phyloP scores from a whole-genome alignment of 2,888 invertebrate species.

The Drosophila koepferae region DNA sequence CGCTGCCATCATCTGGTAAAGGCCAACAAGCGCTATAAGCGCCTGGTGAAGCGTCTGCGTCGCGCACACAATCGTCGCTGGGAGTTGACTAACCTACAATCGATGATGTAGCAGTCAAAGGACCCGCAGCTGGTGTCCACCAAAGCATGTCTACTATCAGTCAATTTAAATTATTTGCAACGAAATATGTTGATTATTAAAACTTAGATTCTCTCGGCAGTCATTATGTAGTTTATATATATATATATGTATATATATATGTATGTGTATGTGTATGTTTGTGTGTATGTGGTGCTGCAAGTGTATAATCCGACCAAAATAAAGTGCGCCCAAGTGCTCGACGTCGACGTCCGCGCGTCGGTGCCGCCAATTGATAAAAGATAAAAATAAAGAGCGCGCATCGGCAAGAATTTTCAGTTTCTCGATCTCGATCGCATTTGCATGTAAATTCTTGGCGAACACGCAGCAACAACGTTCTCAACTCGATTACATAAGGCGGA shows the following conservation, averaged over 20 bases:
- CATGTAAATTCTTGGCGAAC: constrained; percentile 71
- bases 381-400: constrained; percentile 76
- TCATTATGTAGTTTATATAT: not conserved
- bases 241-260: not conserved
- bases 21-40: not conserved
- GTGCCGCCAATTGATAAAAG: constrained; percentile 77
- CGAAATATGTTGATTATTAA: not conserved
- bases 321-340: constrained; percentile 52
- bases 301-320: constrained; percentile 57
- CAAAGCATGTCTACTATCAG: not conserved
- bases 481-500: constrained; percentile 77
- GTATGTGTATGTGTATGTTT: not conserved
- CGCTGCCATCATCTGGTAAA: not conserved
- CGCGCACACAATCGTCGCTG: not conserved
- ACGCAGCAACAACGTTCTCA: constrained; percentile 61
- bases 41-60: not conserved
- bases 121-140: not conserved
- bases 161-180: not conserved
- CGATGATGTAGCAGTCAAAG: not conserved
- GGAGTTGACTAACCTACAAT: not conserved
- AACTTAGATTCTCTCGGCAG: not conserved
- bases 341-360: constrained; percentile 21
- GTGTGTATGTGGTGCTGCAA: not conserved
- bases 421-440: constrained; percentile 69
- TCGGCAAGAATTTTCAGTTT: constrained; percentile 51